Percentiles rank a stretch among this genome's conserved stretches.
Evolutionary conservation across 2,113 vertebrate species (phyloP).

Genomic region (Ceuthmochares aereus): DNA sequence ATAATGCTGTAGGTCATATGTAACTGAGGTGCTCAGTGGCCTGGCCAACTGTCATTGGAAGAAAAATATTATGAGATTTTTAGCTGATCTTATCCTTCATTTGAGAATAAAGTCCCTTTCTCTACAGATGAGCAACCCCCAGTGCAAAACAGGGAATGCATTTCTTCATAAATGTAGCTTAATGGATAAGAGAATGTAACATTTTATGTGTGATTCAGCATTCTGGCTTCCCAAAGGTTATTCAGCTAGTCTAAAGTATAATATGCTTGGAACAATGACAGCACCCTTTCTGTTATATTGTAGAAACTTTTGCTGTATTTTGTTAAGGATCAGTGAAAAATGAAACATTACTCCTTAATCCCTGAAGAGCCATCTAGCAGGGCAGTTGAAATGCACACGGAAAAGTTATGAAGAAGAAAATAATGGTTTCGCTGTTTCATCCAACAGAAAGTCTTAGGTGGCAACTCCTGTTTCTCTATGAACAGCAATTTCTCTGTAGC

Average conservation of each 20-base stretch:
- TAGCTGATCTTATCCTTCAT: conserved; percentile 37
- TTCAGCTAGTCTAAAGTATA: conserved; percentile 51
- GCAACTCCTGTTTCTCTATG: conserved; percentile 32
- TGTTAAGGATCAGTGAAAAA: conserved; percentile 66
- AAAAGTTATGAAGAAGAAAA: conserved; percentile 55
- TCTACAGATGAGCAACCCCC: conserved; percentile 49
- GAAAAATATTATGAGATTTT: conserved; percentile 53
- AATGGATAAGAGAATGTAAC: conserved; percentile 35
- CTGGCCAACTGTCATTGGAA: conserved; percentile 28
- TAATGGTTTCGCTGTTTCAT: conserved; percentile 49
- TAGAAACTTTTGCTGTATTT: conserved; percentile 53
- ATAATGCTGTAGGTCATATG: neutral
- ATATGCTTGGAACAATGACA: conserved; percentile 67
- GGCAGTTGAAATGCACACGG: conserved; percentile 41
- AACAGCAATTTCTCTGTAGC: conserved; percentile 30
- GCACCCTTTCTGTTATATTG: conserved; percentile 58
- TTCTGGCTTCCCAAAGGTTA: conserved; percentile 53
- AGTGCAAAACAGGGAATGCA: conserved; percentile 1
- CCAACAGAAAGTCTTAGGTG: conserved; percentile 37
- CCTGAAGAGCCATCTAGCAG: conserved; percentile 26
- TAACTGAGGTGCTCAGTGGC: neutral
- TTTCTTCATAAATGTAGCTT: conserved; percentile 35
- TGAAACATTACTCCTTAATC: conserved; percentile 65
- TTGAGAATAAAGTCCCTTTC: conserved; percentile 60
- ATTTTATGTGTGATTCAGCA: conserved; percentile 53